Base-by-base conservation (phyloP, 2,888 invertebrate species). In the Phlogophora meticulosa region DNA sequence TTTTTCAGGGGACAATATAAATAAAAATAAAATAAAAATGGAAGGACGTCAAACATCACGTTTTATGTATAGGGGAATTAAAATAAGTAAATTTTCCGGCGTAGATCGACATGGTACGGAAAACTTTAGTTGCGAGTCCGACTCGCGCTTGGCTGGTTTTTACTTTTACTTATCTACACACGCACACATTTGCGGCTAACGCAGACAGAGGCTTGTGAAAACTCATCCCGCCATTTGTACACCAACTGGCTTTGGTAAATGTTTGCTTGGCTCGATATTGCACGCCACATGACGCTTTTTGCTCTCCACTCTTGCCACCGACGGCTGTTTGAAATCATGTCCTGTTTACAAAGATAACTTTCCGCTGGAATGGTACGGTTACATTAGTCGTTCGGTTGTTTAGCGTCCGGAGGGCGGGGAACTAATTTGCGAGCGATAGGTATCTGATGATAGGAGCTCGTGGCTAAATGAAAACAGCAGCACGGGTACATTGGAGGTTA, bases 251-350 rank as follows among this genome's bases (percentile, higher is more conserved):
- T 87, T 87, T 83, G 64, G 90, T 83, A 93, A 93, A 93, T 93
- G 90, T 93, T 93, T 93, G 88, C 88, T 76, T 80, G 87, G 87
- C 88, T 84, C 90, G 90, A 93, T 93, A 93, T 93, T 93, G 93
- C 92, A 85, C 83, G 87, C 87, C 89, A 85, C 88, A 88, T 86
- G 90, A 80, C 86, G 88, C 85, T 89, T 90, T 89, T 90, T 87
- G 87, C 89, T 77, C 80, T 77, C 82, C 60, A 75, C 83, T 76
- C 74, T 72, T 66, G 70, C 73, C 79, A 75, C 73, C 78, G 69
- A 68, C 73, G 80, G 77, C 84, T 84, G 83, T 86, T 85, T 83
- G 83, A 80, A 86, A 87, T 86, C 85, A 87, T 87, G 86, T 83
- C 82, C 81, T 88, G 85, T 89, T 88, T 88, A 82, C 84, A 78